Evolutionary conservation across 2,888 invertebrate genomes (phyloP), one percentile per base, ranked within the genome.

Genomic region (Troides helena): DNA sequence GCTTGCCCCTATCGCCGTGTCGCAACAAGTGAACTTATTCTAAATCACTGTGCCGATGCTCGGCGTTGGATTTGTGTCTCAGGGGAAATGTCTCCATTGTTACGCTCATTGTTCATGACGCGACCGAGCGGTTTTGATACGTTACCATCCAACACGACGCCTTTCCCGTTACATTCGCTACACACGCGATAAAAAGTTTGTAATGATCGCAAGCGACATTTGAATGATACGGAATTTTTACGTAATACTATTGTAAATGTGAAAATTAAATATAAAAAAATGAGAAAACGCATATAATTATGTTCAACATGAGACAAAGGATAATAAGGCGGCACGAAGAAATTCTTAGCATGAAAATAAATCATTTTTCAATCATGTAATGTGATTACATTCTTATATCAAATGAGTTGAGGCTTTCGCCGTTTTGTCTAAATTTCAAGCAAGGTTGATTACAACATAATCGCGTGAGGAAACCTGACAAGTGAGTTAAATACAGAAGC

Each of bases 11-110:
- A 64, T 68, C 74, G 72, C 70, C 65, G 50, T 62, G 76, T 83
- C 79, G 86, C 85, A 88, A 88, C 88, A 88, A 88, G 90, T 88
- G 90, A 85, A 88, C 87, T 89, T 89, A 85, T 85, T 84, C 84
- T 89, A 89, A 90, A 92, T 92, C 89, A 87, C 88, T 85, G 85
- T 78, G 81, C 75, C 78, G 77, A 78, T 80, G 81, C 82, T 85
- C 80, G 81, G 85, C 50, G 78, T 81, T 83, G 86, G 84, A 81
- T 81, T 85, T 86, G 81, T 79, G 82, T 87, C 89, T 85, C 88
- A 73, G 74, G 89, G 88, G 91, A 85, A 79, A 79, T 77, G 77
- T 77, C 80, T 81, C 80, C 74, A 77, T 80, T 78, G 88, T 85
- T 80, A 80, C 77, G 74, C 81, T 77, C 78, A 71, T 74, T 70